Conservation (phyloP, 2,888 invertebrate genomes). For the Caenorhabditis macrosperma region DNA sequence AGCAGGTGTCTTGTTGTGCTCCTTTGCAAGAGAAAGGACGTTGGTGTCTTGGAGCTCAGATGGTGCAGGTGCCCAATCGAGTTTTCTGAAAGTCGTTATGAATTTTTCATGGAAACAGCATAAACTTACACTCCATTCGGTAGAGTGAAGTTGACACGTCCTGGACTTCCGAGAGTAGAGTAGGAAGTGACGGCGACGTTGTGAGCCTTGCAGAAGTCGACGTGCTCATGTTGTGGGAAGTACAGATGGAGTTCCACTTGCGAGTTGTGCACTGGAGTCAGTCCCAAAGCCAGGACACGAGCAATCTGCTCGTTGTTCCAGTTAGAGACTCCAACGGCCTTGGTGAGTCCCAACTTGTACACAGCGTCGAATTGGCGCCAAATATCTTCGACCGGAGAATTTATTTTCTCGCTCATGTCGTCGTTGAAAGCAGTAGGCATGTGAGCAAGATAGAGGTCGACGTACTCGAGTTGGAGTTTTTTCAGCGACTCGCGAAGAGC, state of each 20-base stretch:
- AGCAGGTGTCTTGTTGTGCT: constrained; percentile 65
- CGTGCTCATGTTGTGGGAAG: constrained; percentile 86
- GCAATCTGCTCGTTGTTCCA: constrained; percentile 87
- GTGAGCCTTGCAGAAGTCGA: constrained; percentile 83
- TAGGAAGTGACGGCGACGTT: constrained; percentile 83
- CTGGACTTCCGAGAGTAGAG: constrained; percentile 80
- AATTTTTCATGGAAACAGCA: not conserved
- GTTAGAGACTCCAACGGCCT: constrained; percentile 85
- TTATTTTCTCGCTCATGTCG: constrained; percentile 32
- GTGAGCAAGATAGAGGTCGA: constrained; percentile 90
- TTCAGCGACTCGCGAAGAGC: constrained; percentile 80
- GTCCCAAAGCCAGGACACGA: constrained; percentile 82
- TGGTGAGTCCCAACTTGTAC: constrained; percentile 85
- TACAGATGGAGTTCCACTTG: constrained; percentile 88
- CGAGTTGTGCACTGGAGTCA: constrained; percentile 83
- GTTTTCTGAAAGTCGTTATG: constrained; percentile 48
- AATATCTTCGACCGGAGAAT: not conserved
- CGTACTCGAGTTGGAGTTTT: constrained; percentile 87
- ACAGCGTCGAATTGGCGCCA: constrained; percentile 17
- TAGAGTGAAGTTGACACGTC: constrained; percentile 68
- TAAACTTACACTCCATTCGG: constrained; percentile 8
- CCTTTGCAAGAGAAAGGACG: constrained; percentile 81
- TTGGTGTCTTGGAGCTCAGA: constrained; percentile 55
- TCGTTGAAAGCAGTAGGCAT: constrained; percentile 84
- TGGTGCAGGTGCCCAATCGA: constrained; percentile 58